Percentiles rank a stretch among this genome's conserved stretches.
phyloP scores from a whole-genome alignment of 2,113 vertebrate species.

The Amblyopsis rosae region DNA sequence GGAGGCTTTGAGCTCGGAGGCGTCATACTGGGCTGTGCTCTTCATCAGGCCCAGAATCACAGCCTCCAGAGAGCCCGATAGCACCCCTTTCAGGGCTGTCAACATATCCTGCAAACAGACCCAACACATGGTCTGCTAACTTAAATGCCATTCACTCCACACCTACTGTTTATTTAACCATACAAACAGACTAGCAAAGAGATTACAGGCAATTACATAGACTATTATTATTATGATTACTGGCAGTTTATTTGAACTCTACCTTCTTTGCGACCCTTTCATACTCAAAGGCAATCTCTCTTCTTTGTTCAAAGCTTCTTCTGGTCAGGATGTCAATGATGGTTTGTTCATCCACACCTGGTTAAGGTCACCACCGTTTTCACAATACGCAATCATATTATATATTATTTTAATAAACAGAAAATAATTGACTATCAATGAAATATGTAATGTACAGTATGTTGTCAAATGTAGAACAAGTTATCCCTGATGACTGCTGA shows the following conservation, averaged over 20 bases:
- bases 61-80: constrained; percentile 89
- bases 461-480: too few relatives aligned
- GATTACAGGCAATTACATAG: neutral
- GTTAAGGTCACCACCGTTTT: neutral
- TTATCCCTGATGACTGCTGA: neutral
- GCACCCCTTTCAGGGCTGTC: constrained; percentile 86
- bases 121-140: neutral
- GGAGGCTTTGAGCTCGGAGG: constrained; percentile 85
- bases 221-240: neutral
- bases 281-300: constrained; percentile 90
- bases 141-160: neutral
- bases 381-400: too few relatives aligned
- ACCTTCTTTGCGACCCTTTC: constrained; percentile 92
- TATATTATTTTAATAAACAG: too few relatives aligned
- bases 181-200: neutral
- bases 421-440: too few relatives aligned
- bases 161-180: neutral
- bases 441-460: too few relatives aligned
- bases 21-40: constrained; percentile 89
- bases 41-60: constrained; percentile 92
- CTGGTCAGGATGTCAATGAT: constrained; percentile 92
- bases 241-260: neutral
- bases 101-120: constrained; percentile 67
- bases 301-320: constrained; percentile 87
- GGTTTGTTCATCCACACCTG: constrained; percentile 95